Percentiles rank a stretch among this genome's conserved stretches.
Conservation (phyloP, 2,113 vertebrate species). For the Paramormyrops kingsleyae region DNA sequence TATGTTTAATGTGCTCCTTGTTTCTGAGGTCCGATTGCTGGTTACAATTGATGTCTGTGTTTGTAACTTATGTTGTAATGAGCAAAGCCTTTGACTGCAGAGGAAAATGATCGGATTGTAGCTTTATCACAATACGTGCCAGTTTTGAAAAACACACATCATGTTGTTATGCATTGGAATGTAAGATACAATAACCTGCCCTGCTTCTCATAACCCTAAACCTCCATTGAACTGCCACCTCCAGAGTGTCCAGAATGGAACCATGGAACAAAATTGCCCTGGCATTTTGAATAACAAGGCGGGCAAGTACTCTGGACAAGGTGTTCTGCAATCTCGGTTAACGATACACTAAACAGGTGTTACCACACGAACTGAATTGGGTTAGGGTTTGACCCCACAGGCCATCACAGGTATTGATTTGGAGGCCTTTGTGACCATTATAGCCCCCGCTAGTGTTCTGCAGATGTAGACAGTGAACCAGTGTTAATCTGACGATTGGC, state of each 20-base stretch:
- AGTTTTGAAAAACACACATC: neutral
- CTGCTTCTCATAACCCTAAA: neutral
- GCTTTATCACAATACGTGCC: neutral
- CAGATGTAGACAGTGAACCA: neutral
- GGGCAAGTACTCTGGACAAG: neutral
- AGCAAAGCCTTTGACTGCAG: neutral
- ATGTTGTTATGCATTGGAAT: neutral
- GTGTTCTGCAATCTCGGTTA: neutral
- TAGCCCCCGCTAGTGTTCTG: neutral
- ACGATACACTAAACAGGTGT: neutral
- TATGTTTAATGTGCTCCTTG: neutral
- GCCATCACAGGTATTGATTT: neutral
- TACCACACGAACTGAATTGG: neutral
- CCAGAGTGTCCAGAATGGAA: neutral
- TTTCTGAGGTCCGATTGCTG: neutral
- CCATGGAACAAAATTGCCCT: neutral
- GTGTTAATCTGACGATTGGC: neutral
- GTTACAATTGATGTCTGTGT: neutral
- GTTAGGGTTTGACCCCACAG: neutral
- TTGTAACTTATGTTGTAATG: neutral
- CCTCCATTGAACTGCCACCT: neutral
- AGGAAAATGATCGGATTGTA: neutral
- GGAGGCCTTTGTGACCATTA: neutral
- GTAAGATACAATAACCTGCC: neutral
- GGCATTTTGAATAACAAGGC: neutral